A percentile compares a stretch with the other conserved stretches of the same genome.
Evolutionary conservation across 2,113 vertebrate genomes (phyloP).

Genomic region (Hemicordylus capensis): DNA sequence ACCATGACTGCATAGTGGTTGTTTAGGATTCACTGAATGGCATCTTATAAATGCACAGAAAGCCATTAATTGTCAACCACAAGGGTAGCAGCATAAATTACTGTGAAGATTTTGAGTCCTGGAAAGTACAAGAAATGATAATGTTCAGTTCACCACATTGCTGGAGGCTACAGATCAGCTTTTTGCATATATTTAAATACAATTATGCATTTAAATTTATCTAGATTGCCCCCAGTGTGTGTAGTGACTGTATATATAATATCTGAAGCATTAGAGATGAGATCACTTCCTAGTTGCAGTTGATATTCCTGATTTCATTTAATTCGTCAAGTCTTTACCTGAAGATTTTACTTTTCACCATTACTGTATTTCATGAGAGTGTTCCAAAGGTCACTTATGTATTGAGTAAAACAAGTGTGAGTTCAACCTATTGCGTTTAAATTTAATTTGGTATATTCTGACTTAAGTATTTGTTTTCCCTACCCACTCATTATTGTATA

Average conservation of each 20-base stretch:
- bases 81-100: too few relatives aligned
- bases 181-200: background rate
- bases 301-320: background rate
- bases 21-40: background rate
- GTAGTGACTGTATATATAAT: background rate
- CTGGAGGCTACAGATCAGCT: background rate
- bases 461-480: background rate
- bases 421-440: background rate
- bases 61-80: background rate
- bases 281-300: background rate
- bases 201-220: background rate
- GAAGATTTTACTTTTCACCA: background rate
- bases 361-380: background rate
- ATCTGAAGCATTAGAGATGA: background rate
- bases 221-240: background rate
- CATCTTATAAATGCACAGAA: background rate
- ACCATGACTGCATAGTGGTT: background rate
- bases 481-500: background rate
- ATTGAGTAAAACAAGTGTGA: background rate
- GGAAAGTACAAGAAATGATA: background rate
- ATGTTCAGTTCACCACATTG: background rate
- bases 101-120: background rate
- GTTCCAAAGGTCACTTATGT: background rate
- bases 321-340: background rate
- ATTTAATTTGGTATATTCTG: background rate